Percentiles rank a stretch among this genome's conserved stretches.
phyloP scores from a whole-genome alignment of 2,888 invertebrate species.

The Acanthosoma haemorrhoidale region DNA sequence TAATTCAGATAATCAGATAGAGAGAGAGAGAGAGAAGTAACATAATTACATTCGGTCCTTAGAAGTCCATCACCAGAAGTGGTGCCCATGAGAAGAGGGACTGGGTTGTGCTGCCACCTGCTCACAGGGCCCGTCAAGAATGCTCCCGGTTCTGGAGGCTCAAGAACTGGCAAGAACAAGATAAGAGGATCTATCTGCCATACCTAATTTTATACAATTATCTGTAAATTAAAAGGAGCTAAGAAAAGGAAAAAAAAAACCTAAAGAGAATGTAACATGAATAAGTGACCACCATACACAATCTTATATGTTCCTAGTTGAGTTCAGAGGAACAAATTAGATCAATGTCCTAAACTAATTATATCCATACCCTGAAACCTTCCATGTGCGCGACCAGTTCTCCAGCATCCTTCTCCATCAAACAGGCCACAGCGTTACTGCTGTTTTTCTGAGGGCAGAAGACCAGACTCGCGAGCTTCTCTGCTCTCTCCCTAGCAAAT shows the following conservation, averaged over 20 bases:
- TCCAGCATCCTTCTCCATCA: neutral
- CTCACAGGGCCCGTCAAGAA: constrained; percentile 10
- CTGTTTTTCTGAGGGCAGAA: neutral
- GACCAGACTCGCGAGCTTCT: neutral
- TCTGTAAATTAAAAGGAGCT: neutral
- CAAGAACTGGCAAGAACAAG: constrained; percentile 9
- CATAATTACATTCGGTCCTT: too few relatives aligned
- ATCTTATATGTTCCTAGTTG: too few relatives aligned
- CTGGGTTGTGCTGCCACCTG: constrained; percentile 15
- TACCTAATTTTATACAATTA: neutral
- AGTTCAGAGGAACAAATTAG: too few relatives aligned
- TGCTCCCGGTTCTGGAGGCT: constrained; percentile 14
- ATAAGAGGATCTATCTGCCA: constrained; percentile 28
- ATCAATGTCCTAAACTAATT: too few relatives aligned
- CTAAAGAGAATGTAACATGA: too few relatives aligned
- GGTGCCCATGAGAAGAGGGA: constrained; percentile 17
- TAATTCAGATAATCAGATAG: too few relatives aligned
- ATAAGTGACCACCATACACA: too few relatives aligned
- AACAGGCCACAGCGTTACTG: neutral
- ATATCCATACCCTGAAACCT: neutral
- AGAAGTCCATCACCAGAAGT: constrained; percentile 26
- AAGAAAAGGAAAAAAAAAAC: too few relatives aligned
- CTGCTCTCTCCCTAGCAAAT: neutral
- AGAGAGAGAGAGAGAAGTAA: too few relatives aligned
- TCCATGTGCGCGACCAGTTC: neutral